A percentile compares a stretch with the other conserved stretches of the same genome.
phyloP scores from a whole-genome alignment of 2,888 invertebrate genomes.

The Hemicrepidius hirtus region DNA sequence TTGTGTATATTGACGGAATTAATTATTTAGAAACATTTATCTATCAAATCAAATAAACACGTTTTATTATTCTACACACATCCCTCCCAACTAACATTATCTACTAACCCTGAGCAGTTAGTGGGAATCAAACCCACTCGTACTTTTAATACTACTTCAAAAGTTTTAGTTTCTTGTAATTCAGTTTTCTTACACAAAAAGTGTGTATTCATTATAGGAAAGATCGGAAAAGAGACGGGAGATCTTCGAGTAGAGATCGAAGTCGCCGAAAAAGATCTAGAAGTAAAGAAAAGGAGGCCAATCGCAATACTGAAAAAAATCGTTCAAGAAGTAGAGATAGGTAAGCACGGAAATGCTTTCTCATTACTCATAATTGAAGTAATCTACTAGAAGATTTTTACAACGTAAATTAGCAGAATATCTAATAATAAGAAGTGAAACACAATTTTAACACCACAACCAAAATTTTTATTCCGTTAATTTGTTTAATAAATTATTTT shows the following conservation, averaged over 20 bases:
- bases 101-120: no score
- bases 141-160: no score
- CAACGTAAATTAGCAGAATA: no score
- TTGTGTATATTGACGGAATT: not conserved
- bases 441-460: no score
- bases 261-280: slow-evolving; percentile 59
- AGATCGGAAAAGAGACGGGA: slow-evolving; percentile 53
- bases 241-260: slow-evolving; percentile 59
- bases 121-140: no score
- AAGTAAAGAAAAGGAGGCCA: slow-evolving; percentile 60
- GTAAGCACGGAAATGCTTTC: slow-evolving; percentile 35
- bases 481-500: no score
- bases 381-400: no score
- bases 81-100: no score
- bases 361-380: no score
- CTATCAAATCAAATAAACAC: not conserved
- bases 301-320: slow-evolving; percentile 60
- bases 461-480: no score
- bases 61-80: not conserved
- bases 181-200: not conserved
- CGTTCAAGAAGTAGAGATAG: slow-evolving; percentile 67
- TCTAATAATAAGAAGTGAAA: no score
- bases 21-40: not conserved
- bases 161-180: no score
- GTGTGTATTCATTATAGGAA: slow-evolving; percentile 31